Percentiles rank a stretch among this genome's conserved stretches.
Conservation (phyloP, 1,140 invertebrate genomes). For the Saccostrea echinata region DNA sequence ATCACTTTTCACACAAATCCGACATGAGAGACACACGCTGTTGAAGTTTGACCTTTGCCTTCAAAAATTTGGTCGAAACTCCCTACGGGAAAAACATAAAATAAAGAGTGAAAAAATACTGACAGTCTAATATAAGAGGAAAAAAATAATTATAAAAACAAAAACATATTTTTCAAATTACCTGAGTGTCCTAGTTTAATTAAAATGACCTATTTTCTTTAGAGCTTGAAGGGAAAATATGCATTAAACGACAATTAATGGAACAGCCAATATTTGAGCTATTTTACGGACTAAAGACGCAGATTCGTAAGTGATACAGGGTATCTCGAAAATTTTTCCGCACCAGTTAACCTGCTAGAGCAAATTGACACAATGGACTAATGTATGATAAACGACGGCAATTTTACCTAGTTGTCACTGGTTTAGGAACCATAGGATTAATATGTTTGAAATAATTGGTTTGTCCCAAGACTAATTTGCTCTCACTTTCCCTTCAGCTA, state of each 20-base stretch:
- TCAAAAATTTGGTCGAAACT: not conserved
- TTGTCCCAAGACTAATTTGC: no score
- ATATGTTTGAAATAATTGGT: no score
- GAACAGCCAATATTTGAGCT: conserved; percentile 7
- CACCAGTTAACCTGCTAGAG: not conserved
- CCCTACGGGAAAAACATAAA: conserved; percentile 20
- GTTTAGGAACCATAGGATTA: no score
- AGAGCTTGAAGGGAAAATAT: not conserved
- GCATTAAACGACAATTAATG: not conserved
- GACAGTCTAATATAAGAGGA: not conserved
- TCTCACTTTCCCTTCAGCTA: not conserved
- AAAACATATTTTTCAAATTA: not conserved
- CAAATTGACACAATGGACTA: no score
- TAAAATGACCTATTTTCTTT: not conserved
- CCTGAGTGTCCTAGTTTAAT: not conserved
- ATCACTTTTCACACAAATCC: conserved; percentile 23
- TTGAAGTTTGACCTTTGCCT: conserved; percentile 36
- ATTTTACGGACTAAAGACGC: conserved; percentile 10
- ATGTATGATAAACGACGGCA: no score
- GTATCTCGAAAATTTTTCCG: not conserved
- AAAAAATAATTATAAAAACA: not conserved
- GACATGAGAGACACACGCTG: conserved; percentile 30
- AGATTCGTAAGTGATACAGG: conserved; percentile 12
- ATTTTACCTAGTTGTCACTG: no score
- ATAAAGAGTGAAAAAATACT: not conserved